Evolutionary conservation across 2,888 invertebrate genomes (phyloP), one percentile per base, ranked within the genome.

Genomic region (Scrobipalpa atriplicella): DNA sequence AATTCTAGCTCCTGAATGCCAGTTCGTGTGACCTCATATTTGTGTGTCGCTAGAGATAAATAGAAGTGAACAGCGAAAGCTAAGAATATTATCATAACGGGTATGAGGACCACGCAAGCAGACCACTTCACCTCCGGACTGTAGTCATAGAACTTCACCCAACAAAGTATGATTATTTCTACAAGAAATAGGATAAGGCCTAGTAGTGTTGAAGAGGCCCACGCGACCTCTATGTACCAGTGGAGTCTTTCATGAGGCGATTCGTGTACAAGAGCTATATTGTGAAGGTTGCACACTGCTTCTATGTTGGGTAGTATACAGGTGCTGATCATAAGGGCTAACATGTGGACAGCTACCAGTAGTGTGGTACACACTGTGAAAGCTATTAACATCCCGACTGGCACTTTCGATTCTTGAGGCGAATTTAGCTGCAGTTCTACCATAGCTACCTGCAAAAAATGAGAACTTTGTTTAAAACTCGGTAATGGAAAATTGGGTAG

Each of bases 281-380:
- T 96, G 87, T 98, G 97, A 62, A 98, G 94, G 88, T 98, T 98
- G 74, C 98, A 98, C 5, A 99, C 96, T 0, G 99, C 98, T 89
- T 99, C 99, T 70, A 99, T 97, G 84, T 99, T 98, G n/a, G 99
- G 99, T 72, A 99, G 93, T 74, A 99, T 99, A 86, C 99, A 99
- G 0, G 99, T 99, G 81, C 98, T 98, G 84, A 99, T 99, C 99
- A 99, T 99, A 36, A 99, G 93, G 0, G 99, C 99, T 71, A 99
- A 89, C 96, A 99, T 97, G 88, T 99, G 99, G 0, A 99, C 99
- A 0, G 99, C 98, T 2, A 99, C 99, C 39, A 99, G 94, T 0
- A 99, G 93, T 0, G 99, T 98, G 38, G 99, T 99, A 82, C 98
- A 98, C 0, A 99, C 95, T 36, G 98, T 98, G 86, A 99, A 99